phyloP scores from a whole-genome alignment of 2,888 invertebrate species.

The Zhuqinia jingwanae region DNA sequence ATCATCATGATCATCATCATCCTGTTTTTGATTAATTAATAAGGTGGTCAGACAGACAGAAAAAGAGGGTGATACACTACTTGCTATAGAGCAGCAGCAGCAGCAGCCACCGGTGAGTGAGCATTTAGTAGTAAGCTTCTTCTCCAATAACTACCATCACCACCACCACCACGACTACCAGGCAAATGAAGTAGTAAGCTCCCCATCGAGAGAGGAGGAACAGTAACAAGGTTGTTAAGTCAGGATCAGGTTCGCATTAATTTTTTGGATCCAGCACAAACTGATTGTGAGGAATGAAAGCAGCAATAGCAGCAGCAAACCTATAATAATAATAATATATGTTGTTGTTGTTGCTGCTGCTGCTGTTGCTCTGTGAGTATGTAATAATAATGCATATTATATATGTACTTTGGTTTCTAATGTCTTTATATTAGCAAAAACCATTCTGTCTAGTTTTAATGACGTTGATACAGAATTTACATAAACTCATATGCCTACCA shows the following conservation, averaged over 20 bases:
- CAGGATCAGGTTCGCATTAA: neutral
- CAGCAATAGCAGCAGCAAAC: neutral
- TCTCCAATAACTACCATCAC: neutral
- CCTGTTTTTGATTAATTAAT: conserved; percentile 51
- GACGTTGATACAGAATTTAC: too few species aligned
- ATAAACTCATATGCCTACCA: too few species aligned
- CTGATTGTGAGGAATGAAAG: too few species aligned
- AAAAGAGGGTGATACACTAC: neutral
- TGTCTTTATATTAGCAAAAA: too few species aligned
- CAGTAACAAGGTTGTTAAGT: neutral
- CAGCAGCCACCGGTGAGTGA: neutral
- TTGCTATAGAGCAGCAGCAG: neutral
- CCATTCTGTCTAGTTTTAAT: too few species aligned
- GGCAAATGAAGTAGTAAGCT: conserved; percentile 19
- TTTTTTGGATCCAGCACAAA: too few species aligned
- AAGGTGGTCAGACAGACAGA: conserved; percentile 33
- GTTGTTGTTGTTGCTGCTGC: neutral
- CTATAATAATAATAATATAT: neutral
- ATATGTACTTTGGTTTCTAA: too few species aligned
- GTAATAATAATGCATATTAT: neutral
- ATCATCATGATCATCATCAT: neutral
- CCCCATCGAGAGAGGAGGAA: conserved; percentile 26
- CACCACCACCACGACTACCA: neutral
- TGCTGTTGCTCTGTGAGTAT: neutral
- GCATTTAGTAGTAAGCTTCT: conserved; percentile 7